Evolutionary conservation across 1,140 invertebrate genomes (phyloP), one percentile per base, ranked within the genome.

Genomic region (Pseudomyrmex concolor): DNA sequence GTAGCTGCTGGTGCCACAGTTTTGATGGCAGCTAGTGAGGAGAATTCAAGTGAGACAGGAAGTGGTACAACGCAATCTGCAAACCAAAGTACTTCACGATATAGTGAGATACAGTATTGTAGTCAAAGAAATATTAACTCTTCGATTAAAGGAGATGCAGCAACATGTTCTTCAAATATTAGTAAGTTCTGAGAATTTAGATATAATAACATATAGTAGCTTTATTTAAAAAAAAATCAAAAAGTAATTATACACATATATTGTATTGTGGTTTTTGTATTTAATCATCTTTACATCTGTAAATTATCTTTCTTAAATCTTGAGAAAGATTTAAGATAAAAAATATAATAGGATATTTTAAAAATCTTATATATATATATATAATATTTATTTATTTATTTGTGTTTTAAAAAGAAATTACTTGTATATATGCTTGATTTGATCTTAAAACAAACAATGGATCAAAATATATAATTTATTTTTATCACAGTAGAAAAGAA

Each of bases 11-110:
- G 91, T 66, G 90, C 85, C 19, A 89, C 85, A 54, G 86, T 89
- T 84, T 88, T 92, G 83, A 91, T 92, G 89, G 87, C 90, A 86
- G 86, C 90, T 76, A 90, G 87, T 62, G 90, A 90, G 71, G 83
- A 89, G 78, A 89, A 86, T 76, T 85, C 87, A 43, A 90, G 86
- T 74, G 81, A 72, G 76, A 71, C 78, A 48, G 85, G 85, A 80
- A 86, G 72, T 83, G 66, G 67, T 83, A 62, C 83, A 3, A 59
- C 67, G 9, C 82, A 63, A 51, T 88, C 67, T 25, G 72, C 55
- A 70, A 89, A 89, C 45, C 81, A 63, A 59, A 84, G 54, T 55
- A 59, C 59, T 83, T 78, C 64, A 9, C 82, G n/a, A n/a, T 81
- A 63, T 19, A 78, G 86, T 70, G 82, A 87, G 9, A 60, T 67